phyloP scores from a whole-genome alignment of 2,797 vertebrate species.

The Acrossocheilus fasciatus region DNA sequence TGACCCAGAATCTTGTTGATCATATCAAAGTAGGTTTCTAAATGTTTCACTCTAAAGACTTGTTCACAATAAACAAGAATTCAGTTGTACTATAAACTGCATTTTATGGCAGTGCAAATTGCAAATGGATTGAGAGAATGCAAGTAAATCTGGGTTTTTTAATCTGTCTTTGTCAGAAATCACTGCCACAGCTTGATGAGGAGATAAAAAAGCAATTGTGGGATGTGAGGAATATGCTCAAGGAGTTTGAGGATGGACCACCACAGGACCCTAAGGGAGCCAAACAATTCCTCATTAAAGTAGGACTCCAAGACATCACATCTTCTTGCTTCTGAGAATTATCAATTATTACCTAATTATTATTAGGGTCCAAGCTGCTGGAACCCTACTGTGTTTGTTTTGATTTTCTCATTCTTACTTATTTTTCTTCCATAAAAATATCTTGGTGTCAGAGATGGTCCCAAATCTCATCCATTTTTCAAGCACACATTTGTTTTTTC shows the following conservation, averaged over 20 bases:
- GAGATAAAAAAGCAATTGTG: conserved; percentile 40
- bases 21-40: conserved; percentile 78
- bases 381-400: too few species aligned
- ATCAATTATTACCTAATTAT: too few species aligned
- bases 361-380: too few species aligned
- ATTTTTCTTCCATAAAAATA: too few species aligned
- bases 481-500: too few species aligned
- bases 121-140: background rate
- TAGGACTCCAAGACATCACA: background rate
- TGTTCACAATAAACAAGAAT: background rate
- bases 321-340: background rate
- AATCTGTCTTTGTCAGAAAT: conserved; percentile 25
- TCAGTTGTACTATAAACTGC: too few species aligned
- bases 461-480: too few species aligned
- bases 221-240: conserved; percentile 20
- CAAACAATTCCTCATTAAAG: conserved; percentile 37
- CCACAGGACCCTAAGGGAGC: conserved; percentile 31
- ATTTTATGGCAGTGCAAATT: too few species aligned
- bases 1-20: conserved; percentile 77
- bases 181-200: conserved; percentile 44
- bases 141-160: background rate
- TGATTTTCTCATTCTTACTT: too few species aligned
- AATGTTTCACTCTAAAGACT: background rate
- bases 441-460: too few species aligned
- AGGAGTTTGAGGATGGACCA: conserved; percentile 43